Base-by-base conservation (phyloP, 2,797 vertebrate species). In the Coilia nasus region DNA sequence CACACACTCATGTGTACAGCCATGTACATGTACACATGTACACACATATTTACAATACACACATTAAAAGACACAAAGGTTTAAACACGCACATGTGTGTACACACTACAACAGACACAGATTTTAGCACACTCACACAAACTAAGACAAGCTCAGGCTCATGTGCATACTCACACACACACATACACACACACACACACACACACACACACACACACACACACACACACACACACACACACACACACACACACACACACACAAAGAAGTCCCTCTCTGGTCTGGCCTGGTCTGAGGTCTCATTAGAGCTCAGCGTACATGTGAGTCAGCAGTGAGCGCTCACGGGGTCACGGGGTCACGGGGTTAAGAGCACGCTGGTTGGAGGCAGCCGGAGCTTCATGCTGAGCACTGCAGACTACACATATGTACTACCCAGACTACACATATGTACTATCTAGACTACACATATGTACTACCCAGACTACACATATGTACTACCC, bases 171-270 rank as follows among this genome's bases (percentile, higher is more conserved):
- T 10, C 64, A 71, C 64, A 28, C 62, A 67, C 6, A 64, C 60
- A 64, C 60, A 64, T 4, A 64, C 23, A 25, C 23, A 9, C n/a
- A 64, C 5, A 23, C 60, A 64, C 2, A 25, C 60, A 64, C 60
- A 64, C n/a, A 64, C 60, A 64, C 60, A 64, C n/a, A 25, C 60
- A 64, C 9, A 15, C 62, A 28, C 62, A 67, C 62, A 67, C 62
- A 67, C 28, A 31, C 64, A 67, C 25, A 67, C 64, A 67, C 60
- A 62, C 60, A 62, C 60, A 62, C 60, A 62, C 60, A 62, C 60
- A 23, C 60, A 62, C 60, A 62, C 60, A 62, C 60, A 62, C 60
- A 62, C 60, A 62, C 60, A 62, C 60, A 62, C 60, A 62, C 60
- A 62, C 60, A 62, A 41, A 41, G 35, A 54, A 14, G 2, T 54